Evolutionary conservation across 92 coral and sea anemone genomes (phyloP), one percentile per base, ranked within the genome.

Genomic region (Actinernus sp.): DNA sequence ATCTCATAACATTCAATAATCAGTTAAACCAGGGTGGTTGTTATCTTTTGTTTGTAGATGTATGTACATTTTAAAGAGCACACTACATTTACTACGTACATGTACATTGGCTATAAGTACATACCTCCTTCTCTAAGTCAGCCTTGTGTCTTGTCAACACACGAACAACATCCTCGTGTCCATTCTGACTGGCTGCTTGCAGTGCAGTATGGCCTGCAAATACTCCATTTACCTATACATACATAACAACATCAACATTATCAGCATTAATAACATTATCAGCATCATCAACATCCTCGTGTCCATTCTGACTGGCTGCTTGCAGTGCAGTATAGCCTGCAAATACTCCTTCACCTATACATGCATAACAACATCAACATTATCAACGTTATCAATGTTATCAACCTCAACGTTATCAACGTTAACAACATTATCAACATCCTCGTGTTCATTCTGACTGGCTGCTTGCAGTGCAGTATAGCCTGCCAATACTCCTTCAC

Each of bases 171-270:
- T 90, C 98, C 50, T 90, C 85, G 7, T 94, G 98, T 18, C 98
- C 98, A 68, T 94, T 94, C 38, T 94, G 98, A 64, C 98, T 87
- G 26, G 97, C 97, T 25, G 98, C 98, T 65, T 94, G 98, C 9
- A 94, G 81, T 30, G 98, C 98, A 0, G 98, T 94, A 78, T 94
- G 98, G 20, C 98, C 98, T 52, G 98, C 96, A 64, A 94, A 94
- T n/a, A 80, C 94, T 47, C 98, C 94, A 83, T 94, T 83, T 31
- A 68, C 94, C 98, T 94, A 16, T 12, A 14, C n/a, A n/a, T n/a
- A n/a, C n/a, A n/a, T n/a, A n/a, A n/a, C n/a, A n/a, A n/a, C n/a
- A n/a, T n/a, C n/a, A n/a, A n/a, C n/a, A n/a, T n/a, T n/a, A n/a
- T n/a, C n/a, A n/a, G n/a, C n/a, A n/a, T n/a, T n/a, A n/a, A n/a